phyloP scores from a whole-genome alignment of 2,888 invertebrate genomes.

The Drosophila tanythrix region DNA sequence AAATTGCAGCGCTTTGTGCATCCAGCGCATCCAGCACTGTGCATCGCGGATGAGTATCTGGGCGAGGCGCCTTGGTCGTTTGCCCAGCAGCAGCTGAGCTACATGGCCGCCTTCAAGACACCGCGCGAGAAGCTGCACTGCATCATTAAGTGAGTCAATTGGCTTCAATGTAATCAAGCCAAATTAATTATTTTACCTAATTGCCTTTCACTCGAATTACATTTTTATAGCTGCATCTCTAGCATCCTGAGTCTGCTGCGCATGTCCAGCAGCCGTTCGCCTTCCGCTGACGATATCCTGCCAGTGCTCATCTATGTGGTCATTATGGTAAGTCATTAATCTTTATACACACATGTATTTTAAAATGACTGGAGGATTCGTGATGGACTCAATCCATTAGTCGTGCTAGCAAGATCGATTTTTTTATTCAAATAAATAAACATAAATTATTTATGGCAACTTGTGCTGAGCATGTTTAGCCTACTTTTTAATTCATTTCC shows the following conservation, averaged over 20 bases:
- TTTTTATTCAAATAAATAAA: too few relatives aligned
- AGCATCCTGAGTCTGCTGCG: conserved; percentile 97
- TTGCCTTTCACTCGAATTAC: background rate
- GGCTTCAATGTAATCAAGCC: too few relatives aligned
- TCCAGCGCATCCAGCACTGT: conserved; percentile 92
- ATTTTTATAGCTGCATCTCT: conserved; percentile 89
- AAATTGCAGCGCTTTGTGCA: conserved; percentile 91
- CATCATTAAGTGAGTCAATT: conserved; percentile 82
- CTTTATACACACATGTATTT: background rate
- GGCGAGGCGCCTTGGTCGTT: conserved; percentile 98
- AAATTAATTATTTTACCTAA: background rate
- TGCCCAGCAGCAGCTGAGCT: conserved; percentile 94
- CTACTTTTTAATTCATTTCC: too few relatives aligned
- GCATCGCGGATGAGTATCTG: conserved; percentile 92
- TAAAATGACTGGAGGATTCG: background rate
- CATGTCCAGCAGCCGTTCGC: conserved; percentile 91
- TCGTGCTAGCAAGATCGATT: too few relatives aligned
- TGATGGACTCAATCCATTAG: too few relatives aligned
- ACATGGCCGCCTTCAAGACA: conserved; percentile 95
- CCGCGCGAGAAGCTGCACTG: conserved; percentile 91
- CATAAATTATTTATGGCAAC: too few relatives aligned
- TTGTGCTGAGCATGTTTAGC: too few relatives aligned
- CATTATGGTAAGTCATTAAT: conserved; percentile 89
- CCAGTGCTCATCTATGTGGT: conserved; percentile 98
- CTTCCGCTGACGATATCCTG: conserved; percentile 97